Conservation (phyloP, 2,113 vertebrate species). For the Melanerpes formicivorus region DNA sequence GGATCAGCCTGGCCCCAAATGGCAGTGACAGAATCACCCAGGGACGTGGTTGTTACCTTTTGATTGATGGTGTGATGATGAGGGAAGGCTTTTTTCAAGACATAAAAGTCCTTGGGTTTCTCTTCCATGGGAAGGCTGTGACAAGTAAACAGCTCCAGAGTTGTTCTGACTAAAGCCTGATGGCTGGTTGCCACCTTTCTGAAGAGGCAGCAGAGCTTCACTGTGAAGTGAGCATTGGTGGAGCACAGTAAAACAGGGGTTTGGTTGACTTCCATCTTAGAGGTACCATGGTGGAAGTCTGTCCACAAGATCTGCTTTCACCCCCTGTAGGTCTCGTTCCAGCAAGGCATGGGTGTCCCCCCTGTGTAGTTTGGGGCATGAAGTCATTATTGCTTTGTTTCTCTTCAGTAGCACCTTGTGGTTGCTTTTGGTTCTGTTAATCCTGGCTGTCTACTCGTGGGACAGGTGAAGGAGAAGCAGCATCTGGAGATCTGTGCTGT, state of each 20-base stretch:
- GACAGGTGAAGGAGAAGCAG: background rate
- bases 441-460: background rate
- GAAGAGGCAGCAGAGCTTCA: slow-evolving; percentile 39
- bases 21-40: slow-evolving; percentile 52
- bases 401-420: background rate
- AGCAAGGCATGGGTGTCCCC: background rate
- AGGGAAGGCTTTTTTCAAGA: slow-evolving; percentile 66
- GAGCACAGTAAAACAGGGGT: background rate
- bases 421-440: background rate
- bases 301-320: too few species aligned
- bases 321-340: background rate
- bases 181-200: slow-evolving; percentile 52
- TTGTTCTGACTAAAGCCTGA: slow-evolving; percentile 50
- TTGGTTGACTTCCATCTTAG: background rate
- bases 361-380: background rate
- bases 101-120: slow-evolving; percentile 72
- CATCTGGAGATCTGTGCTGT: background rate
- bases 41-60: slow-evolving; percentile 63
- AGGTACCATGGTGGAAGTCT: too few species aligned
- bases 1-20: background rate
- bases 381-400: background rate
- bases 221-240: slow-evolving; percentile 27
- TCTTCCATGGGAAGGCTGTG: slow-evolving; percentile 46
- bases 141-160: slow-evolving; percentile 49
- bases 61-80: slow-evolving; percentile 65